Evolutionary conservation across 2,797 vertebrate genomes (phyloP).

Genomic region (Microhierax caerulescens): DNA sequence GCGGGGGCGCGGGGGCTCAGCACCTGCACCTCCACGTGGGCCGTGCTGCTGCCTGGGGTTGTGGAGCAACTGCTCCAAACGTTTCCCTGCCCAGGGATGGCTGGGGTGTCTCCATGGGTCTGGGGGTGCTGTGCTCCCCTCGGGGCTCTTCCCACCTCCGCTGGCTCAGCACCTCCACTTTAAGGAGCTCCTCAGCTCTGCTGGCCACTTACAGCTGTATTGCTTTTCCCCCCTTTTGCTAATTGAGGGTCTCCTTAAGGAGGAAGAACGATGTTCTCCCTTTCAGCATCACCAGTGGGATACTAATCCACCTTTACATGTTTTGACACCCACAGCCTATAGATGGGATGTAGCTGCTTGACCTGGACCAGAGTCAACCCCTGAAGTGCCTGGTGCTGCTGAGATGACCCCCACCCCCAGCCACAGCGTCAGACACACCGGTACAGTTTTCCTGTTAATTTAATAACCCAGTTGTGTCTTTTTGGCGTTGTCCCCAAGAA

Average conservation of each 20-base stretch:
- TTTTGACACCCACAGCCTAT: not conserved
- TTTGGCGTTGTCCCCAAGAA: not conserved
- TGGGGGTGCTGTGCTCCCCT: not conserved
- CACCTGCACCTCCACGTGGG: too few species aligned
- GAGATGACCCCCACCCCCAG: not conserved
- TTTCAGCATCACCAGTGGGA: not conserved
- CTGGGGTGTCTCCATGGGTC: too few species aligned
- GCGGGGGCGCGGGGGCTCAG: too few species aligned
- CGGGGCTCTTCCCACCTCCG: not conserved
- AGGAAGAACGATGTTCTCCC: not conserved
- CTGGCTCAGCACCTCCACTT: not conserved
- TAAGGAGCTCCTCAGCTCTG: accelerated
- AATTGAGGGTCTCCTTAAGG: not conserved
- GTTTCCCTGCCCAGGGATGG: not conserved
- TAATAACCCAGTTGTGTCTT: too few species aligned
- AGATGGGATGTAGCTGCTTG: not conserved
- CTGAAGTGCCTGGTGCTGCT: not conserved
- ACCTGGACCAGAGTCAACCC: not conserved
- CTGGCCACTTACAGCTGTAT: not conserved
- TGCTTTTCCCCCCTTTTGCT: not conserved
- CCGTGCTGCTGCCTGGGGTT: too few species aligned
- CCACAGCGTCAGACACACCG: not conserved
- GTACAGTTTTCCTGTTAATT: not conserved
- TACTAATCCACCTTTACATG: not conserved
- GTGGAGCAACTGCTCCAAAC: not conserved